Base-by-base conservation (phyloP, 2,113 vertebrate species). In the Ictalurus furcatus region DNA sequence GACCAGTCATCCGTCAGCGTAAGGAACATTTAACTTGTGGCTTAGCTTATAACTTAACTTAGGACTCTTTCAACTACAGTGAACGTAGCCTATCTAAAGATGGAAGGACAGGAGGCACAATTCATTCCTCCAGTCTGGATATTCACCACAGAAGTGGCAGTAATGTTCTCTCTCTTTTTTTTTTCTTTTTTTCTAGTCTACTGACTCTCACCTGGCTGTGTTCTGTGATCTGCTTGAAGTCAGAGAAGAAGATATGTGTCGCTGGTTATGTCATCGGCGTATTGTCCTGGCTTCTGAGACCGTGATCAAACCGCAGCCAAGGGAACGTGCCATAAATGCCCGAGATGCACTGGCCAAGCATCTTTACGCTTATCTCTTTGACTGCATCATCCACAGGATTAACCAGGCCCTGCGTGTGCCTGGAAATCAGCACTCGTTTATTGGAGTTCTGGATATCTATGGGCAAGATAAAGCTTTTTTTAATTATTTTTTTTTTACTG, bases 401-500 rank as follows among this genome's bases (percentile, higher is more conserved):
- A 99, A 99, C 92, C 92, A 93, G 40, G 97, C 96, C 0, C 94
- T 99, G 89, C 94, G 95, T 92, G 97, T 97, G 85, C 94, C 97
- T 61, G 97, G 97, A 89, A 97, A 97, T 44, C 97, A 97, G 58
- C 97, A 97, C 87, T 96, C 97, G 69, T 99, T 99, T 93, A 98
- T 99, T 76, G 98, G 98, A 44, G 98, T 99, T 79, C 94, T 99
- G 96, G 98, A 99, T 92, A 99, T 99, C 92, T 99, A 99, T 89
- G 98, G 98, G 98, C 99, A 96, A 96, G 81, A 58, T 23, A 90
- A 65, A 65, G 2, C 23, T 80, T 2, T n/a, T 54, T 54, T 48
- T 78, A n/a, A n/a, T n/a, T n/a, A n/a, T n/a, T n/a, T 54, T 44
- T 48, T 80, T 80, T 48, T 78, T 56, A 17, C 28, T 17, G 6